Percentiles rank a stretch among this genome's conserved stretches.
phyloP scores from a whole-genome alignment of 1,140 invertebrate genomes.

The Contarinia nasturtii region DNA sequence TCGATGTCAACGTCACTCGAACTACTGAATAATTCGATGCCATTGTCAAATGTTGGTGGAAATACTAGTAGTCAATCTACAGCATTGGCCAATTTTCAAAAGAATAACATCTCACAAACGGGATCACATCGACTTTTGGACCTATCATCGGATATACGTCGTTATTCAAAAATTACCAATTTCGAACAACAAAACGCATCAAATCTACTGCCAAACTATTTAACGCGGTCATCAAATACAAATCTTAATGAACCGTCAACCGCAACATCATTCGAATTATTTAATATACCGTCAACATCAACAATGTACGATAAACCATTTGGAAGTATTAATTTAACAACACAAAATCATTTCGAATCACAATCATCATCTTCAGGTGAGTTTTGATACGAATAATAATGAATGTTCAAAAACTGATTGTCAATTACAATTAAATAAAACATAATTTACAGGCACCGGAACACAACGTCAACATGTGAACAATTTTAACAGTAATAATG shows the following conservation, averaged over 20 bases:
- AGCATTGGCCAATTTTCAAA: background rate
- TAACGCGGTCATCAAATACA: background rate
- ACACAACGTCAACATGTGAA: too few species aligned
- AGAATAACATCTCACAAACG: background rate
- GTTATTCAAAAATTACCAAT: constrained; percentile 1
- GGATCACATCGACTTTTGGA: background rate
- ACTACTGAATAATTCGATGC: background rate
- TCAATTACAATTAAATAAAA: too few species aligned
- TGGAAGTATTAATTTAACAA: background rate
- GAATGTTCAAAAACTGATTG: too few species aligned
- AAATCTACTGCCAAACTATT: background rate
- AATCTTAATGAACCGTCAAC: too few species aligned
- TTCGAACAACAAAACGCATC: background rate
- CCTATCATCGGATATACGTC: background rate
- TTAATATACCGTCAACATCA: background rate
- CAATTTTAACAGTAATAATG: too few species aligned
- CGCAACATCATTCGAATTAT: background rate
- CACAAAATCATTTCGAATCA: constrained; percentile 1
- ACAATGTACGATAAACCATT: background rate
- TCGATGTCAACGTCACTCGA: background rate
- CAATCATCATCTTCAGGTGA: background rate
- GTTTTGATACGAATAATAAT: background rate
- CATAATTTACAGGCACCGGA: too few species aligned
- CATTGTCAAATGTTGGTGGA: too few species aligned
- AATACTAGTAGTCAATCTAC: background rate